Conservation (phyloP, 2,113 vertebrate genomes). For the Coturnix japonica region DNA sequence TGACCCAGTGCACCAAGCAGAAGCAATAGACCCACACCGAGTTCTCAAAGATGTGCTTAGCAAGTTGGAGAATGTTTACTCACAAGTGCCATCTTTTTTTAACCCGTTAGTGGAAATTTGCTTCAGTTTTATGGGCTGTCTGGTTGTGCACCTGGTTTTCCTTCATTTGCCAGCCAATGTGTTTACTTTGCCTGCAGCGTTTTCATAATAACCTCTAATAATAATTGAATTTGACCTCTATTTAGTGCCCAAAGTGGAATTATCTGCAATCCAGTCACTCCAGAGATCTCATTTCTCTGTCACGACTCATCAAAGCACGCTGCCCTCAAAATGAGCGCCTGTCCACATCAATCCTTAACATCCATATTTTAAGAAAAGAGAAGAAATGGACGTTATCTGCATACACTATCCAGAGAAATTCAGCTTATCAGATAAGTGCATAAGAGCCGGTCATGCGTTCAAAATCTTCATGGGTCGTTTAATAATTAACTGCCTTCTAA, state of each 20-base stretch:
- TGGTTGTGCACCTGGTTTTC: background rate
- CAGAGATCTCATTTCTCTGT: background rate
- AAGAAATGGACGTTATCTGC: background rate
- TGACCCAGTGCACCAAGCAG: background rate
- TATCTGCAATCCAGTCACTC: background rate
- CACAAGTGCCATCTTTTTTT: fast-evolving
- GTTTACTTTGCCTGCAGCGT: background rate
- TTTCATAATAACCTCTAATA: background rate
- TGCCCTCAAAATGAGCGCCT: background rate
- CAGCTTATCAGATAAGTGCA: background rate
- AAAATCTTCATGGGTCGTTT: constrained; percentile 53
- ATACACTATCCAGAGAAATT: background rate
- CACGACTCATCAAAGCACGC: background rate
- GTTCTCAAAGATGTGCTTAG: background rate
- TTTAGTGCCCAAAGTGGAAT: background rate
- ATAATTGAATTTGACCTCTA: constrained; percentile 1
- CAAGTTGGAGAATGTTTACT: background rate
- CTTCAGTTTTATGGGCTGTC: background rate
- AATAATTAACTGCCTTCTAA: constrained; percentile 65
- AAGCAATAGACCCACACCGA: fast-evolving
- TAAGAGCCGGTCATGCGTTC: constrained; percentile 18
- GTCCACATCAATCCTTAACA: background rate
- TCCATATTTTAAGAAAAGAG: background rate
- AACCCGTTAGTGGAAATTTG: background rate
- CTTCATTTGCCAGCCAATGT: fast-evolving